These are phyloP conservation scores for Epirrhoe alternata DNA, from an alignment of 2,888 invertebrate species.

Conservation along the genomic window DNA sequence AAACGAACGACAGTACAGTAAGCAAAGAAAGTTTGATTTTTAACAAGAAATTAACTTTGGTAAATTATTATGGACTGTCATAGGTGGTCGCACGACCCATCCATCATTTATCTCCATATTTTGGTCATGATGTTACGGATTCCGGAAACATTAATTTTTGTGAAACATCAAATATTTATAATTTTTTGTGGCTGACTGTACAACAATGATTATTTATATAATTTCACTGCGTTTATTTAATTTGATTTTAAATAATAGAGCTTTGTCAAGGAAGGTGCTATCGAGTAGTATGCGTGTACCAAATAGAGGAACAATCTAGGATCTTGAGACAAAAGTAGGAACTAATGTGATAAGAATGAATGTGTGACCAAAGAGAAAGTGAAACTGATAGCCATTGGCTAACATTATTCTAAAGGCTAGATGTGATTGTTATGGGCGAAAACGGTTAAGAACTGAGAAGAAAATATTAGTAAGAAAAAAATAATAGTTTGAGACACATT, in stretches of 20 bases:
- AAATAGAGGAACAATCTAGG: slow-evolving; percentile 1
- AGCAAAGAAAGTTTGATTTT: too few species aligned
- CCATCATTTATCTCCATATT: too few species aligned
- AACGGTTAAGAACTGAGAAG: slow-evolving; percentile 18
- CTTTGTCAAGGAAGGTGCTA: slow-evolving; percentile 32
- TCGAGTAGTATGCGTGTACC: slow-evolving; percentile 16
- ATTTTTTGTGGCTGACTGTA: background rate
- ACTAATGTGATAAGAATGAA: slow-evolving; percentile 26
- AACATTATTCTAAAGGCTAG: slow-evolving; percentile 11
- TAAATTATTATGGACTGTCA: too few species aligned
- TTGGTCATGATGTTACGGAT: too few species aligned
- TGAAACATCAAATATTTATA: too few species aligned
- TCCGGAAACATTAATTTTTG: too few species aligned
- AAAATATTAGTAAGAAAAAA: background rate
- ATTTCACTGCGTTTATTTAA: slow-evolving; percentile 30
- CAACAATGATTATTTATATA: background rate
- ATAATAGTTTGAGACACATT: background rate
- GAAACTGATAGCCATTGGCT: slow-evolving; percentile 1
- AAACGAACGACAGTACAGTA: slow-evolving; percentile 4
- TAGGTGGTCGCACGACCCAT: too few species aligned
- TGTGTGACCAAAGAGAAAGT: slow-evolving; percentile 15
- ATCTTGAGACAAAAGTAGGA: slow-evolving; percentile 12
- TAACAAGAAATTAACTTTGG: too few species aligned
- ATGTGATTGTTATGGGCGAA: background rate
- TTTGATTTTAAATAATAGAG: slow-evolving; percentile 26